Evolutionary conservation across 2,888 invertebrate species (phyloP), one percentile per base, ranked within the genome.

Genomic region (Nemurella pictetii): DNA sequence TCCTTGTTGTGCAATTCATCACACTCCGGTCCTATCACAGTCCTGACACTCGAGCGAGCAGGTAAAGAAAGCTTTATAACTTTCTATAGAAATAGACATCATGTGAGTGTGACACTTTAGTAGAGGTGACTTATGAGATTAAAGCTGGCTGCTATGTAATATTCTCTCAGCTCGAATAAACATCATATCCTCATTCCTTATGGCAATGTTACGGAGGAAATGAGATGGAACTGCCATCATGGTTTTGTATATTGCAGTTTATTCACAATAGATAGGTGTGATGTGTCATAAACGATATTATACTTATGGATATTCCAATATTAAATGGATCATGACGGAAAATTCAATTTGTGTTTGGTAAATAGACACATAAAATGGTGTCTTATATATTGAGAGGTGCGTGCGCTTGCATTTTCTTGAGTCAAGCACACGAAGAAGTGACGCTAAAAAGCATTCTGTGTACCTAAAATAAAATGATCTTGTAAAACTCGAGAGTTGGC

Each of bases 1-100:
- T 55, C 55, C 55, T 55, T 28, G 75, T 26, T 75, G 9, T 25
- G 36, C 25, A 81, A 81, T 81, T 81, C 80, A 81, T 81, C 80
- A 81, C 80, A 30, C 36, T 81, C 36, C 2, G 3, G 4, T 27
- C 26, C 26, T 81, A 81, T 81, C 80, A 35, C 35, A n/a, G 80
- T 26, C 25, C 1, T 75, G 80, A 20, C 80, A 81, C 80, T 81
- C 32, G 80, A 81, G 26, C 36, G 80, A 32, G 25, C 35, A 81
- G 80, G 80, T 81, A 35, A 30, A 29, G 80, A 29, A 80, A 25
- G 80, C 26, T 15, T 36, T 26, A 27, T 26, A 28, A 20, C 55
- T 55, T 55, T 55, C 55, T 55, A 55, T 55, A 20, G 15, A 2
- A 15, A 20, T 20, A 55, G 9, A 15, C 15, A n/a, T n/a, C n/a